phyloP scores from a whole-genome alignment of 2,797 vertebrate genomes.

The Mionectes olivaceus region DNA sequence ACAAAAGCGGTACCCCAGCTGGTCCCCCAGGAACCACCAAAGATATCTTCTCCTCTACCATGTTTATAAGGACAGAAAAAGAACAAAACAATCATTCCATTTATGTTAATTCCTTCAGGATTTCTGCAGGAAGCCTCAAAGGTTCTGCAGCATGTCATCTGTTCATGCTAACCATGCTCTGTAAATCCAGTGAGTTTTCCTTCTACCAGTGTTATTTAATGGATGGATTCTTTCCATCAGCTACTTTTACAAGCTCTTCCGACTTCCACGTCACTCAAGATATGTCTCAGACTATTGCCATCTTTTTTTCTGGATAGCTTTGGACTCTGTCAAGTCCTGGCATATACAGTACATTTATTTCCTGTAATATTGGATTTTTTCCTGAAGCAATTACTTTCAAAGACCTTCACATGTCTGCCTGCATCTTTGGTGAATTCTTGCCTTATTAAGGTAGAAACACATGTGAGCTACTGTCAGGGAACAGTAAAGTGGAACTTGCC shows the following conservation, averaged over 20 bases:
- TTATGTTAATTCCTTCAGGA: not conserved
- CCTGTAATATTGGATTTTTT: not conserved
- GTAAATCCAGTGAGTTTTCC: not conserved
- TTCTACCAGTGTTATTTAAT: not conserved
- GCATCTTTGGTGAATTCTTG: not conserved
- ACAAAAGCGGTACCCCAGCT: not conserved
- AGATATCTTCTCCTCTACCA: not conserved
- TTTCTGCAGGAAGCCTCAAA: not conserved
- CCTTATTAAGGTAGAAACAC: constrained; percentile 28
- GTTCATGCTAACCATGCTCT: not conserved
- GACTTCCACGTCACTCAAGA: not conserved
- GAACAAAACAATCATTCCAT: accelerated
- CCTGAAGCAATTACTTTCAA: not conserved
- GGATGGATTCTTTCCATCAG: not conserved
- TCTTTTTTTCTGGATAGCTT: not conserved
- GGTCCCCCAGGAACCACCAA: not conserved
- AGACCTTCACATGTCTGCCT: not conserved
- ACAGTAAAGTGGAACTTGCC: not conserved
- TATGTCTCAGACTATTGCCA: not conserved
- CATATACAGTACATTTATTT: not conserved
- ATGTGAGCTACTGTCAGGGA: not conserved
- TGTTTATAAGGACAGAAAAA: not conserved
- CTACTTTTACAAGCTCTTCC: not conserved
- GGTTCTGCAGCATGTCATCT: not conserved
- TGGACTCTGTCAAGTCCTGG: constrained; percentile 10